phyloP scores from a whole-genome alignment of 37 sponge, comb jelly and placozoan genomes.

The Halichondria panicea region DNA sequence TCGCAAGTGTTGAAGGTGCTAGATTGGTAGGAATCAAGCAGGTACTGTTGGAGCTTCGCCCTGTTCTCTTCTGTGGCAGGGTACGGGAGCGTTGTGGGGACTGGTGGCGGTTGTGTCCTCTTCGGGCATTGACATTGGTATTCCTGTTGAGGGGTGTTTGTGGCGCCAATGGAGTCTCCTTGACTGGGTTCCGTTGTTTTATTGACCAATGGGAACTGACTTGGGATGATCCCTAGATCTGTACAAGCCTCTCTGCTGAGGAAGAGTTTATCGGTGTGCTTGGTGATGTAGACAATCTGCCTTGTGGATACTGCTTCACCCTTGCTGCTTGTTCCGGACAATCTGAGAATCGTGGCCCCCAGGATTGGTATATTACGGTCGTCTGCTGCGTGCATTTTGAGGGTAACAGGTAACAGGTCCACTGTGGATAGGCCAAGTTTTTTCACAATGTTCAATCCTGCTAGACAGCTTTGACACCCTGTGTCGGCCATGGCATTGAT shows the following conservation, averaged over 20 bases:
- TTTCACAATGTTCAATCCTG: constrained; percentile 20
- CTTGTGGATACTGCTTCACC: constrained; percentile 23
- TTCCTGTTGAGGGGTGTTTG: constrained; percentile 3
- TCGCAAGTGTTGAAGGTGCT: constrained; percentile 25
- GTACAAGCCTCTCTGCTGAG: constrained; percentile 16
- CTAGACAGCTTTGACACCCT: constrained; percentile 32
- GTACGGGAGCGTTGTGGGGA: constrained; percentile 19
- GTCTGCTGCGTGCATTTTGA: constrained; percentile 39
- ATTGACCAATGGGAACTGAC: not conserved
- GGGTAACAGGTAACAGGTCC: constrained; percentile 35
- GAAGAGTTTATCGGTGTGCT: constrained; percentile 21
- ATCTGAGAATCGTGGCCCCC: constrained; percentile 32
- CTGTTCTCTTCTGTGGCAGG: constrained; percentile 22
- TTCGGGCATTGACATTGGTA: constrained; percentile 9
- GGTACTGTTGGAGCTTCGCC: constrained; percentile 23
- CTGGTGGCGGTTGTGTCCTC: constrained; percentile 22
- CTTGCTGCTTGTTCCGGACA: constrained; percentile 25
- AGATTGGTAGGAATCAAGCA: constrained; percentile 14
- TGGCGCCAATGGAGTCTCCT: not conserved
- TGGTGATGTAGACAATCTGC: constrained; percentile 35
- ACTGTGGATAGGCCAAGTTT: constrained; percentile 24
- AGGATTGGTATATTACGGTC: constrained; percentile 29
- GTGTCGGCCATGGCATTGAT: constrained; percentile 44
- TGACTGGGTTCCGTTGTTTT: not conserved
- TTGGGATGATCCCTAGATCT: constrained; percentile 14